These are phyloP conservation scores for Heliconius congener DNA, from an alignment of 1,140 invertebrate species.

Conservation along the genomic window DNA sequence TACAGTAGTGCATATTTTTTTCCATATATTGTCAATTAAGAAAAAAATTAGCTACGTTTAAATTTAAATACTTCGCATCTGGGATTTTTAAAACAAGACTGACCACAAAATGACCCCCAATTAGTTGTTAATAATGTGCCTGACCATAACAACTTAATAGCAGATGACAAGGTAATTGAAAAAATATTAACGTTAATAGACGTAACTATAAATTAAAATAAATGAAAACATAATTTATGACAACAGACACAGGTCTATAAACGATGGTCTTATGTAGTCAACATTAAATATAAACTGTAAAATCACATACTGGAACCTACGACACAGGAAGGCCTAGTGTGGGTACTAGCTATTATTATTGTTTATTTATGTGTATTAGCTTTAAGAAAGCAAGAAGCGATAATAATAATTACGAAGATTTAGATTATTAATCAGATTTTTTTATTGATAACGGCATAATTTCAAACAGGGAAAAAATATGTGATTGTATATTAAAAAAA, in stretches of 20 bases:
- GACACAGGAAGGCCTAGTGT: too few species aligned
- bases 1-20: not conserved
- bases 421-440: too few species aligned
- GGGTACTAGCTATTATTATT: too few species aligned
- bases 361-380: too few species aligned
- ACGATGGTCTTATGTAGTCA: not conserved
- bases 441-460: too few species aligned
- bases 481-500: not conserved
- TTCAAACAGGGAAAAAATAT: too few species aligned
- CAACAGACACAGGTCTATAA: not conserved
- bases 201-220: not conserved
- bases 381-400: too few species aligned
- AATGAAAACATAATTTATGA: not conserved
- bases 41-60: not conserved
- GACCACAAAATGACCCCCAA: slow-evolving; percentile 3
- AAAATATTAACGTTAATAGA: slow-evolving; percentile 12
- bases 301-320: too few species aligned
- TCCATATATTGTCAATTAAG: not conserved
- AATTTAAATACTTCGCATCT: not conserved
- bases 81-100: not conserved
- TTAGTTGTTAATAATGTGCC: not conserved
- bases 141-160: slow-evolving; percentile 8
- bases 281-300: too few species aligned
- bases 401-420: too few species aligned
- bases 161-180: slow-evolving; percentile 16